Base-by-base conservation (phyloP, 2,888 invertebrate genomes). In the Trachelus stipa region DNA sequence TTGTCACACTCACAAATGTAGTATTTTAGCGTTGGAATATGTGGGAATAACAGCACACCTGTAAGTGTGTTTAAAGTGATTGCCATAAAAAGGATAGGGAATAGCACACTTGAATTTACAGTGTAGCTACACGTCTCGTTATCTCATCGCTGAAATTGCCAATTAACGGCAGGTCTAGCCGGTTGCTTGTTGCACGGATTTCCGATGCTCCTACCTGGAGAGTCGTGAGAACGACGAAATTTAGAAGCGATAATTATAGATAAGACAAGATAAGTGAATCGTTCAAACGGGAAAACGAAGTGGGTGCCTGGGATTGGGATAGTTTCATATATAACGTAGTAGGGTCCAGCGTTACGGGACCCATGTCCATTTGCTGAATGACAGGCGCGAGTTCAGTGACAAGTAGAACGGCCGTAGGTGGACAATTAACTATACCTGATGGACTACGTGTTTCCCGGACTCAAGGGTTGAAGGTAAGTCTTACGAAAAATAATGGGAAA, bases 221-320 rank as follows among this genome's bases (percentile, higher is more conserved):
- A 56, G 56, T 9, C 15, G 23, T 23, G 56, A 56, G 23, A 56
- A 6, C 31, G 3, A 34, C 71, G 71, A 11, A 34, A 34, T 31
- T 23, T 12, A 34, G 31, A 34, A 71, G 12, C 15, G 31, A 34
- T 71, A 71, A 71, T 71, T 31, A 71, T 31, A 12, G 31, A 71
- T 71, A 71, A 71, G 31, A 30, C 40, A 76, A 73, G 73, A 76
- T n/a, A n/a, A 76, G 73, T 30, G 76, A 73, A 73, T 76, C 73
- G 56, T 76, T 76, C 12, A 71, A 34, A 12, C 71, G 33, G 71
- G 71, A 34, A 71, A 71, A 34, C 23, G 12, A 71, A 30, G n/a
- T 34, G 71, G 23, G 71, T 33, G 71, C 31, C 23, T 1, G 12
- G 71, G 12, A 34, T 33, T 31, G 71, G 31, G 71, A 71, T 31